These are phyloP conservation scores for Aplysina aerophoba DNA, from an alignment of 37 sponge, comb jelly and placozoan species.

Conservation along the genomic window DNA sequence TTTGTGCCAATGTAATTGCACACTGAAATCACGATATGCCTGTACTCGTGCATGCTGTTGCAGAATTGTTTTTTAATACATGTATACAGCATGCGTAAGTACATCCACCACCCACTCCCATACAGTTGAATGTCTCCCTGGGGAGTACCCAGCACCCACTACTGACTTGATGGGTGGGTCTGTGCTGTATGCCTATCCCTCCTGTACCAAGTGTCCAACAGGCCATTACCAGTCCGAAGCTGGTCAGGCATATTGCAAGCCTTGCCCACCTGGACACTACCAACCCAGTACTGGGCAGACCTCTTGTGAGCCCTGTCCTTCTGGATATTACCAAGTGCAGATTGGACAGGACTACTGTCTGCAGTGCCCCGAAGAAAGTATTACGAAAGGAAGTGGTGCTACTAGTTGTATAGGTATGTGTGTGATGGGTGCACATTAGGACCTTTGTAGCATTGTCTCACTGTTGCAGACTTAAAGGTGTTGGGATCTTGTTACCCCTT, in stretches of 20 bases:
- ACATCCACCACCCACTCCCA: background rate
- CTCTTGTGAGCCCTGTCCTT: background rate
- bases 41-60: no score
- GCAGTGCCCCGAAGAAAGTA: background rate
- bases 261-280: conserved; percentile 5
- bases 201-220: conserved; percentile 1
- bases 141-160: background rate
- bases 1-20: no score
- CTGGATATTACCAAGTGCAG: background rate
- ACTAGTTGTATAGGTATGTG: background rate
- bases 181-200: conserved; percentile 16
- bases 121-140: conserved; percentile 25
- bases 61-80: no score
- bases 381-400: background rate
- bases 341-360: background rate
- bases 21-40: no score
- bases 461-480: no score
- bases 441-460: no score
- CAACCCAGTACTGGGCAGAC: background rate
- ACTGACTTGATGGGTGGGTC: background rate
- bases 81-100: no score
- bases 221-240: conserved; percentile 14
- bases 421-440: no score
- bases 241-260: background rate
- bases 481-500: no score